phyloP scores from a whole-genome alignment of 2,888 invertebrate genomes.

The Stegana nigrithorax region DNA sequence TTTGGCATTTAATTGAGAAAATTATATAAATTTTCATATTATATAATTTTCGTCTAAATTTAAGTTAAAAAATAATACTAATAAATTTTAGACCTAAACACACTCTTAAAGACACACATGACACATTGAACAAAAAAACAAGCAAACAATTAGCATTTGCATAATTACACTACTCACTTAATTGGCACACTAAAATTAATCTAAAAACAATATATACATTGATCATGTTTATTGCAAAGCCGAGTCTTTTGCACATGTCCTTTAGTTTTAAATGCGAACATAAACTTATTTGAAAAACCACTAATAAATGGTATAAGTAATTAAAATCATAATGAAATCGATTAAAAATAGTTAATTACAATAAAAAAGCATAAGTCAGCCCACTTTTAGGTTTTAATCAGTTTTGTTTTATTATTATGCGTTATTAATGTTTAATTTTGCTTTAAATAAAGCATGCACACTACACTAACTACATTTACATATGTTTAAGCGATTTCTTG shows the following conservation, averaged over 20 bases:
- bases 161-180: conserved; percentile 9
- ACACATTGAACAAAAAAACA: no score
- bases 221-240: no score
- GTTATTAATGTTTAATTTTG: not conserved
- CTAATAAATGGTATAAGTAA: no score
- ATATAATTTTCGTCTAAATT: conserved; percentile 57
- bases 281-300: no score
- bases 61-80: conserved; percentile 36
- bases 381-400: conserved; percentile 9
- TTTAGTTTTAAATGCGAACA: no score
- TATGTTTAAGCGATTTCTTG: not conserved
- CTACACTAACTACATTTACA: not conserved
- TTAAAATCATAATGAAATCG: conserved; percentile 26
- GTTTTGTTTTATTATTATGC: no score
- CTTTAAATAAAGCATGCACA: not conserved
- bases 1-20: conserved; percentile 59
- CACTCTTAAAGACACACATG: conserved; percentile 26
- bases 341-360: conserved; percentile 8
- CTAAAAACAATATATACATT: not conserved
- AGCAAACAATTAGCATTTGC: conserved; percentile 7
- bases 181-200: not conserved
- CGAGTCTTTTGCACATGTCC: no score
- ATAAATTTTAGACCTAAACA: conserved; percentile 26
- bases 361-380: conserved; percentile 12
- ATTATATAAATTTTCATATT: conserved; percentile 41